Base-by-base conservation (phyloP, 1,140 invertebrate genomes). In the Leptopilina boulardi region DNA sequence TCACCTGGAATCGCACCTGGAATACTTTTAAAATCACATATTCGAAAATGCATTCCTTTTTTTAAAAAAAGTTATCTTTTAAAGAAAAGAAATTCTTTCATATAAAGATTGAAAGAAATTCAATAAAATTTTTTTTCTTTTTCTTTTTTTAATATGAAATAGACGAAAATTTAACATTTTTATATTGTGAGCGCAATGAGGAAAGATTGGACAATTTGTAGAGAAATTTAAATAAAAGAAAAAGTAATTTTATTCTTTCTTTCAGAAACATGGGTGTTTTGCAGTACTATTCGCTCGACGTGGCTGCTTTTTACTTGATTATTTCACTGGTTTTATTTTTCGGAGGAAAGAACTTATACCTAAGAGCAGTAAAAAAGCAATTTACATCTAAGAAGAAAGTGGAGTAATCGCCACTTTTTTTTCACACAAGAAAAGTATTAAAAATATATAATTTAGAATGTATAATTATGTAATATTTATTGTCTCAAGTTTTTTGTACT, bases 221-320 rank as follows among this genome's bases (percentile, higher is more conserved):
- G 13, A 44, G 15, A 44, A 44, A 8, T 44, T 15, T 15, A 44
- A 44, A 44, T 30, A 30, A 4, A 30, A 66, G 21, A 2, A n/a
- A 26, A 66, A 1, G 13, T 66, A 66, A 66, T 66, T 66, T 19
- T 44, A n/a, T 34, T 71, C 9, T 44, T 51, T 23, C 11, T 83
- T 86, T 72, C 70, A 88, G 87, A 59, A 78, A 87, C 59, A 88
- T 91, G 85, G 82, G 82, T 41, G 74, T 87, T 34, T 34, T 87
- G 42, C 89, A 86, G 44, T 91, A 91, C 66, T 90, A 90, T 76
- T 88, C 87, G 3, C 72, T 90, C 5, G 89, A 90, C 59, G 88
- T 90, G 10, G 82, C 80, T 6, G 71, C 74, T 2, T 89, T 89
- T 80, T 90, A 88, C 23, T 30, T 77, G 19, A 23, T 80, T 23